Conservation (phyloP, 2,113 vertebrate genomes). For the Gobiocypris rarus region DNA sequence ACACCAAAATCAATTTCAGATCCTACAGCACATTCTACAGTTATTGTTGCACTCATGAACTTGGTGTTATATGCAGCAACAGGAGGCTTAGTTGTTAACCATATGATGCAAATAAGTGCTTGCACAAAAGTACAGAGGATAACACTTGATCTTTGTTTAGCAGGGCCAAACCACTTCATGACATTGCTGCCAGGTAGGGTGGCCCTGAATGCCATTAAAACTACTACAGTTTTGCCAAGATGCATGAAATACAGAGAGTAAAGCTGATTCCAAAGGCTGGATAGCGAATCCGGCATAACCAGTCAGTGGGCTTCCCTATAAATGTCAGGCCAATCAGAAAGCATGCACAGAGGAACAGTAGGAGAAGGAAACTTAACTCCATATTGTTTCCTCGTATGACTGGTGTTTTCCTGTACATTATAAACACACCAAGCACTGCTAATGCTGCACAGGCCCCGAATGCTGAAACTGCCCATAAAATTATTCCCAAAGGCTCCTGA, state of each 20-base stretch:
- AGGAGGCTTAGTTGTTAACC: constrained; percentile 70
- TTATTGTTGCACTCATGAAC: constrained; percentile 62
- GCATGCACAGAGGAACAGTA: constrained; percentile 62
- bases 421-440: constrained; percentile 63
- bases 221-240: constrained; percentile 68
- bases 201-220: constrained; percentile 67
- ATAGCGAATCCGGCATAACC: constrained; percentile 64
- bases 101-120: constrained; percentile 71
- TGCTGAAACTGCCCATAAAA: constrained; percentile 60
- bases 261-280: constrained; percentile 69
- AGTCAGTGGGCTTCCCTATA: constrained; percentile 64
- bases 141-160: constrained; percentile 61
- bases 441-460: constrained; percentile 66
- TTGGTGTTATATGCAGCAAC: constrained; percentile 63
- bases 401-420: constrained; percentile 58
- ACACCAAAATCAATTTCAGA: constrained; percentile 66
- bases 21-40: constrained; percentile 64
- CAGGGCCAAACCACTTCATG: constrained; percentile 68
- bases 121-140: constrained; percentile 71
- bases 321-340: constrained; percentile 67
- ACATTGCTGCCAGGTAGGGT: constrained; percentile 62
- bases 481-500: constrained; percentile 71
- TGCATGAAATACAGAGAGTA: constrained; percentile 67
- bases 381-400: constrained; percentile 66
- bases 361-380: constrained; percentile 65